phyloP scores from a whole-genome alignment of 1,140 invertebrate species.

The Rhagoletis pomonella region DNA sequence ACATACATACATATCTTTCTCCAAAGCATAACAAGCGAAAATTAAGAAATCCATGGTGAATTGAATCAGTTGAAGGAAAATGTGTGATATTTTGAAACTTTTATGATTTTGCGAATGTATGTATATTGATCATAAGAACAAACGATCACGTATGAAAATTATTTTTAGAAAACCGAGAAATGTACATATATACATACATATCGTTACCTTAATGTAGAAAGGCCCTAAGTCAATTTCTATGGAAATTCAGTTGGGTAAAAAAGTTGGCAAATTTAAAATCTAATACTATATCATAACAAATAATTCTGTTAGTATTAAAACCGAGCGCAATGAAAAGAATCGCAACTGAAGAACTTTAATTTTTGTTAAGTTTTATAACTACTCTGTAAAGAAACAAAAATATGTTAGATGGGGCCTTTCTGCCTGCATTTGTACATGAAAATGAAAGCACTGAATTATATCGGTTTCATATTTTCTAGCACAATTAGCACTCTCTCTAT shows the following conservation, averaged over 20 bases:
- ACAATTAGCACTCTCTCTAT: not conserved
- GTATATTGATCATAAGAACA: not conserved
- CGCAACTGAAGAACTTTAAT: no score
- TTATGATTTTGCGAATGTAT: conserved; percentile 21
- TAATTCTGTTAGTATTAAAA: no score
- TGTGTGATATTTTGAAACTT: conserved; percentile 27
- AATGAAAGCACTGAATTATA: not conserved
- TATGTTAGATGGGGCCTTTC: not conserved
- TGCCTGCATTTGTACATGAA: not conserved
- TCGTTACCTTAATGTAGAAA: not conserved
- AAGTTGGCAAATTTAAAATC: no score
- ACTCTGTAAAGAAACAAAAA: not conserved
- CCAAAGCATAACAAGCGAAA: not conserved
- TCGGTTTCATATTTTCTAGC: not conserved
- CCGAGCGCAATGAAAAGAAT: no score
- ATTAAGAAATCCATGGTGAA: not conserved
- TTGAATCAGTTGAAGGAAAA: not conserved
- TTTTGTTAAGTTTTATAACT: not conserved
- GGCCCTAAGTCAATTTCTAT: no score
- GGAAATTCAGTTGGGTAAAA: no score
- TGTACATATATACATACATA: not conserved
- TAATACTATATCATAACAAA: no score
- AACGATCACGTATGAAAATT: not conserved
- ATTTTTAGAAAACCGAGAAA: conserved; percentile 38
- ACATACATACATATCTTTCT: not conserved